These are phyloP conservation scores for Eretmochelys imbricata DNA, from an alignment of 2,113 vertebrate genomes.

Conservation along the genomic window DNA sequence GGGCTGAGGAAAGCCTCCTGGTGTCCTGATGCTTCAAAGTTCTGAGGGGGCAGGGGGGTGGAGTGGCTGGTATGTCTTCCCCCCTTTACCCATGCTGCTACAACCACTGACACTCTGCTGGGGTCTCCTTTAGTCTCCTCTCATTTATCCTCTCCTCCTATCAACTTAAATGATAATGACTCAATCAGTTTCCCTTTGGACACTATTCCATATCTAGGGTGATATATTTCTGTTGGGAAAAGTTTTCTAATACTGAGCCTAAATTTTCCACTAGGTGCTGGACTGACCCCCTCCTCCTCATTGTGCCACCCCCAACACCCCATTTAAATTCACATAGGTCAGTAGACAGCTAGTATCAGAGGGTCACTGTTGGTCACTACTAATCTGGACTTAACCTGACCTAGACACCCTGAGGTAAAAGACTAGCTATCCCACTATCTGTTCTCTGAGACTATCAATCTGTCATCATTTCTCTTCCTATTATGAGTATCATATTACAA, in stretches of 20 bases:
- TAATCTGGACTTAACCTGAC: background rate
- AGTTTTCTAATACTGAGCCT: background rate
- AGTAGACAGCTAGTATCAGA: background rate
- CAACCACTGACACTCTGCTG: background rate
- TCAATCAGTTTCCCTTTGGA: slow-evolving; percentile 26
- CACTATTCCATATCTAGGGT: background rate
- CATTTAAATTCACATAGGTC: background rate
- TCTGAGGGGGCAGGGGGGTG: background rate
- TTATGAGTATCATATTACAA: background rate
- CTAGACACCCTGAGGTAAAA: background rate
- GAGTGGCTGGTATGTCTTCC: background rate
- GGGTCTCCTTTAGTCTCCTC: background rate
- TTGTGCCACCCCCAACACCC: background rate
- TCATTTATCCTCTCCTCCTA: background rate
- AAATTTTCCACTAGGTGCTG: background rate
- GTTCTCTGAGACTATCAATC: background rate
- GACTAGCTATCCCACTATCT: background rate
- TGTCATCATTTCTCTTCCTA: background rate
- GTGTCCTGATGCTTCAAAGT: background rate
- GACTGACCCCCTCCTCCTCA: background rate
- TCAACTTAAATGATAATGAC: slow-evolving; percentile 17
- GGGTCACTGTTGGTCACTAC: background rate
- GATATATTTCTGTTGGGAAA: background rate
- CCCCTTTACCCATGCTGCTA: background rate
- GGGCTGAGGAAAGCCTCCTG: background rate